phyloP scores from a whole-genome alignment of 2,797 vertebrate species.

The Sebastes oblongus region DNA sequence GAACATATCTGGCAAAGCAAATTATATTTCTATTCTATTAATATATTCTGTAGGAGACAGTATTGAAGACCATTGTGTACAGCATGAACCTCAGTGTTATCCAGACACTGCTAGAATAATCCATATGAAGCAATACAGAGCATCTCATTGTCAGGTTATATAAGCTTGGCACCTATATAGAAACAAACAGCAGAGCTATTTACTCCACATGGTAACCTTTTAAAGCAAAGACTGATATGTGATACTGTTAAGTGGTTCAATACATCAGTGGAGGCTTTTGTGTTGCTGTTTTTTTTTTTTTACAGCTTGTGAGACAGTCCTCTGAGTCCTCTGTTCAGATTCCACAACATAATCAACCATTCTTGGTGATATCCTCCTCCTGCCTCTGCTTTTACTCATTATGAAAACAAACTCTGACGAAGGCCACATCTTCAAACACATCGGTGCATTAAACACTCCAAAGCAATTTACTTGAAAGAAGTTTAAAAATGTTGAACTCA shows the following conservation, averaged over 20 bases:
- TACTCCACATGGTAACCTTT: not conserved
- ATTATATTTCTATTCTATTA: too few species aligned
- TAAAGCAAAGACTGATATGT: not conserved
- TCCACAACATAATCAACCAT: not conserved
- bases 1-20: too few species aligned
- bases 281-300: not conserved
- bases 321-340: not conserved
- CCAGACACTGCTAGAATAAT: too few species aligned
- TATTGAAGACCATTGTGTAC: too few species aligned
- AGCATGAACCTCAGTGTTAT: too few species aligned
- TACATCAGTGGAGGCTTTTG: not conserved
- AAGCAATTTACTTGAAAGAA: not conserved
- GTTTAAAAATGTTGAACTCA: too few species aligned
- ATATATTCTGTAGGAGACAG: too few species aligned
- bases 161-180: not conserved
- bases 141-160: not conserved
- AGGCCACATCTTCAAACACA: not conserved
- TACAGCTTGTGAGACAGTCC: not conserved
- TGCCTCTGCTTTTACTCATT: not conserved
- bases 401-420: not conserved
- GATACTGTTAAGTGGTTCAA: not conserved
- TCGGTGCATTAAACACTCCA: not conserved
- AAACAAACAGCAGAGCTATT: not conserved
- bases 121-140: too few species aligned
- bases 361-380: not conserved